Base-by-base conservation (phyloP, 2,888 invertebrate species). In the Salticus scenicus region DNA sequence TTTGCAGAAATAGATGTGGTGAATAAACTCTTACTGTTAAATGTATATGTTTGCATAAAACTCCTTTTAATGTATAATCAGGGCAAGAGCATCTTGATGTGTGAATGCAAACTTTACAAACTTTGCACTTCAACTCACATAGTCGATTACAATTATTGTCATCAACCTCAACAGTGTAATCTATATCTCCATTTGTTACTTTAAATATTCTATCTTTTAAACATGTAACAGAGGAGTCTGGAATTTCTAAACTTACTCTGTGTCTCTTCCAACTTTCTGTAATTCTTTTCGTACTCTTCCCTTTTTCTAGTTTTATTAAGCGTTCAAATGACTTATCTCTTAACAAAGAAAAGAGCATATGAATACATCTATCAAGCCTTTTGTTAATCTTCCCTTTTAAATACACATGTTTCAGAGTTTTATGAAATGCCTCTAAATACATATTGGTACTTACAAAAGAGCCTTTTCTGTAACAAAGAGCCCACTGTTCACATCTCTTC, bases 361-460 rank as follows among this genome's bases (percentile, higher is more conserved):
- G 20, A 57, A 51, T 31, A 12, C 37, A 37, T 79, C 79, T 12
- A 71, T 8, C 8, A 42, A 37, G 31, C 64, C 42, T n/a, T n/a
- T n/a, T n/a, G 8, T 51, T 42, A 24, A 41, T 64, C 17, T 42
- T 66, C 10, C 66, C 72, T 24, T 79, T 28, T n/a, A 79, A 27
- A 33, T 79, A 79, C 0, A 66, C n/a, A n/a, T 72, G 79, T 10
- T 72, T 72, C 0, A 79, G 17, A 8, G 30, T 30, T 20, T 42
- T 42, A 66, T 75, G 80, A 12, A 84, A 64, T 0, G 78, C 64
- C 31, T 87, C 84, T 20, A 84, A 37, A 76, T 51, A 57, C 71
- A 80, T 73, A 30, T 87, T 84, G 1, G 71, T 87, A 14, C 73
- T 67, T n/a, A 84, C 76, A 0, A 76, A 75, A 12, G 63, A 41